A percentile compares a stretch with the other conserved stretches of the same genome.
Evolutionary conservation across 2,113 vertebrate species (phyloP).

Genomic region (Brachypteracias leptosomus): DNA sequence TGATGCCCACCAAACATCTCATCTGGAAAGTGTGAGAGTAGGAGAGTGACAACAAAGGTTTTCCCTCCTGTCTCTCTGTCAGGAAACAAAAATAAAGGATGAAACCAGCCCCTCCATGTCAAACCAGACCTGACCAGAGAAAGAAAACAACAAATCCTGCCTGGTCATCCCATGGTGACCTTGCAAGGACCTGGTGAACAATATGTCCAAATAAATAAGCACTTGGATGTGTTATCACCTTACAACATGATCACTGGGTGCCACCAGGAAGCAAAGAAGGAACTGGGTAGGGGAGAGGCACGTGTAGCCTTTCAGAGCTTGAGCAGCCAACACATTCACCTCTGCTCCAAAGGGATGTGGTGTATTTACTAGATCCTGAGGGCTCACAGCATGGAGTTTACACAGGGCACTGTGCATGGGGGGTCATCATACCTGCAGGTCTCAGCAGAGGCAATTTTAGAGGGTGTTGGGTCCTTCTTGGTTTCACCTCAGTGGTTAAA

Average conservation of each 20-base stretch:
- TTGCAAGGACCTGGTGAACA: not conserved
- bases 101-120: not conserved
- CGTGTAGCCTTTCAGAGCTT: fast-evolving
- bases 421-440: too few species aligned
- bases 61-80: not conserved
- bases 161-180: not conserved
- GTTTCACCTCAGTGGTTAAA: not conserved
- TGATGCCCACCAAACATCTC: not conserved
- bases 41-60: not conserved
- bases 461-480: not conserved
- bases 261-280: not conserved
- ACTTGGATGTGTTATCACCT: not conserved
- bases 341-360: fast-evolving
- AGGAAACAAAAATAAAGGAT: not conserved
- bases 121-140: not conserved
- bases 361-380: not conserved
- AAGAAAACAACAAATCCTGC: not conserved
- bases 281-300: not conserved
- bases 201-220: not conserved
- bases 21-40: not conserved
- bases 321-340: not conserved
- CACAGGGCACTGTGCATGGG: fast-evolving
- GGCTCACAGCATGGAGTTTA: fast-evolving
- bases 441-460: not conserved
- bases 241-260: not conserved